These are phyloP conservation scores for Julus scandinavius DNA, from an alignment of 2,888 invertebrate species.

Conservation along the genomic window DNA sequence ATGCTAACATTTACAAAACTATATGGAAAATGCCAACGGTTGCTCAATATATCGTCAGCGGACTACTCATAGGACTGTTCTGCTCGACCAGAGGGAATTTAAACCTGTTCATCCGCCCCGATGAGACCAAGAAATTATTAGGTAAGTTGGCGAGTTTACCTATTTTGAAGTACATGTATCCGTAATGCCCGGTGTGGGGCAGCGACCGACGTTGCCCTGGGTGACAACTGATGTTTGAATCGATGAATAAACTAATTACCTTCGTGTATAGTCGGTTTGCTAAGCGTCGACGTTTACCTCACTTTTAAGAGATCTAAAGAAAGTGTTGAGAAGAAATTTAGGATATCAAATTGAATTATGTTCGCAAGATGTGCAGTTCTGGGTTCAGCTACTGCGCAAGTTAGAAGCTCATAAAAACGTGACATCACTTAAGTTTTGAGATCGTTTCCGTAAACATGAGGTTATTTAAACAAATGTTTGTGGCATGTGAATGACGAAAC, in stretches of 20 bases:
- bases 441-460: not conserved
- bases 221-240: constrained; percentile 39
- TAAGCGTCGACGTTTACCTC: not conserved
- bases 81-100: constrained; percentile 54
- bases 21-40: constrained; percentile 55
- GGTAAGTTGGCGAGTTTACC: constrained; percentile 49
- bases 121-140: constrained; percentile 57
- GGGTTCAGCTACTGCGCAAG: not conserved
- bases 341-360: not conserved
- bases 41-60: constrained; percentile 43
- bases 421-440: not conserved
- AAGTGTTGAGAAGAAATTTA: not conserved
- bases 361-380: not conserved
- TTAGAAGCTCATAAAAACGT: not conserved
- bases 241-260: constrained; percentile 18
- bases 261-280: not conserved
- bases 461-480: not conserved
- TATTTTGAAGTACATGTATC: not conserved
- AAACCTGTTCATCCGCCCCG: constrained; percentile 58
- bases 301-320: not conserved
- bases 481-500: not conserved
- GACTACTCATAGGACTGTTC: constrained; percentile 54
- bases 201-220: constrained; percentile 39
- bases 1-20: constrained; percentile 51
- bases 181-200: constrained; percentile 15